These are phyloP conservation scores for Microcebus murinus DNA, from an alignment of 2,113 vertebrate species.

Conservation along the genomic window DNA sequence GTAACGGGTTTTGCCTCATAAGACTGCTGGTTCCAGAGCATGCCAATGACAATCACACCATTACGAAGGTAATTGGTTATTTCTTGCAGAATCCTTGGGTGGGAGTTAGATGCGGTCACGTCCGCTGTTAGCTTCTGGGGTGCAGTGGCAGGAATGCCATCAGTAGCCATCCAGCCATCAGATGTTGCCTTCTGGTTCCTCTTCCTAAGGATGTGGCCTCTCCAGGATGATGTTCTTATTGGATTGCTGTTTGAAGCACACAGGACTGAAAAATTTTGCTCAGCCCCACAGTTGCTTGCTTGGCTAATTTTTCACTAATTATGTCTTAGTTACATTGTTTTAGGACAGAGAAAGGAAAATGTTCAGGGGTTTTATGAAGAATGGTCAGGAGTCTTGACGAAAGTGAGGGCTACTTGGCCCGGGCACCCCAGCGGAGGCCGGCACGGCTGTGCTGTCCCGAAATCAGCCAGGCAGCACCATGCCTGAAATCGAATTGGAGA, in stretches of 20 bases:
- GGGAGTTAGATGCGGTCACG: not conserved
- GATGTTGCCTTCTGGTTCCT: not conserved
- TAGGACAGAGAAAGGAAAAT: not conserved
- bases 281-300: conserved; percentile 40
- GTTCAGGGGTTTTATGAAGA: not conserved
- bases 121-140: not conserved
- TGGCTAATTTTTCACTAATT: conserved; percentile 60
- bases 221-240: conserved; percentile 43
- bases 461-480: not conserved
- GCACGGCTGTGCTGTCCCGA: fast-evolving
- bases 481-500: not conserved
- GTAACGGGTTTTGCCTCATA: not conserved
- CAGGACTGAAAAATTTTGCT: conserved; percentile 25
- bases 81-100: not conserved
- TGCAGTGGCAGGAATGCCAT: not conserved
- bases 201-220: not conserved
- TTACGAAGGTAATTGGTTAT: not conserved
- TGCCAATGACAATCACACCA: not conserved
- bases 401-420: not conserved
- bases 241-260: not conserved
- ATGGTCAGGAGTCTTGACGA: not conserved
- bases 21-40: not conserved
- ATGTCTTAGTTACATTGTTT: conserved; percentile 17
- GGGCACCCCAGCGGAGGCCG: not conserved
- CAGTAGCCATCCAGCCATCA: too few relatives aligned